These are phyloP conservation scores for Pycnonotus jocosus DNA, from an alignment of 2,113 vertebrate species.

Conservation along the genomic window DNA sequence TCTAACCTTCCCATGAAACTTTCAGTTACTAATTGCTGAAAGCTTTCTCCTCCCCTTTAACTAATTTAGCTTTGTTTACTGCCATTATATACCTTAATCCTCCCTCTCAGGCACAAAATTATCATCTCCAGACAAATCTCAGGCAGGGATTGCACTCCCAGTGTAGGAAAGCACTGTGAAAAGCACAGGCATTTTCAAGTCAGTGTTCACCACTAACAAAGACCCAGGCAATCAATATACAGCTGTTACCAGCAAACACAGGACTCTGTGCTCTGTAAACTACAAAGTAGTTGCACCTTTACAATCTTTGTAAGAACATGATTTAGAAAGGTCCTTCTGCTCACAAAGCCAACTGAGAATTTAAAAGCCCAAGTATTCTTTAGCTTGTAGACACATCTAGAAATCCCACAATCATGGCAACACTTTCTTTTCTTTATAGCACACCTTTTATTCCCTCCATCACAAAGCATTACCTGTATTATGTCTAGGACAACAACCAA, in stretches of 20 bases:
- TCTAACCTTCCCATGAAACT: background rate
- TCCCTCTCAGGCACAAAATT: background rate
- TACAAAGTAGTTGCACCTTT: background rate
- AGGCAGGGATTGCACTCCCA: background rate
- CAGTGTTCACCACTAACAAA: background rate
- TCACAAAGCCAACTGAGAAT: background rate
- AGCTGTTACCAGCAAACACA: background rate
- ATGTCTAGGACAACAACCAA: background rate
- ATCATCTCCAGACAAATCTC: background rate
- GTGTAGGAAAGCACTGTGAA: background rate
- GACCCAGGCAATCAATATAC: background rate
- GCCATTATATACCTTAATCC: background rate
- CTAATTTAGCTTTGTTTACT: background rate
- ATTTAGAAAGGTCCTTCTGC: background rate
- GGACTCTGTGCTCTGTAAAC: background rate
- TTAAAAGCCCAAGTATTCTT: background rate
- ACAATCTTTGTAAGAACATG: background rate
- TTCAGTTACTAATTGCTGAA: background rate
- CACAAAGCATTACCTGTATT: background rate
- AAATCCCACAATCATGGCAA: background rate
- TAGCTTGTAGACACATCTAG: background rate
- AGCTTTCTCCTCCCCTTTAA: background rate
- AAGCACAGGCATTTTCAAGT: background rate
- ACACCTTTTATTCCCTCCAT: background rate
- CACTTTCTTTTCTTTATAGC: background rate